A percentile compares a stretch with the other conserved stretches of the same genome.
phyloP scores from a whole-genome alignment of 2,797 vertebrate genomes.

The Orestias chungarensis region DNA sequence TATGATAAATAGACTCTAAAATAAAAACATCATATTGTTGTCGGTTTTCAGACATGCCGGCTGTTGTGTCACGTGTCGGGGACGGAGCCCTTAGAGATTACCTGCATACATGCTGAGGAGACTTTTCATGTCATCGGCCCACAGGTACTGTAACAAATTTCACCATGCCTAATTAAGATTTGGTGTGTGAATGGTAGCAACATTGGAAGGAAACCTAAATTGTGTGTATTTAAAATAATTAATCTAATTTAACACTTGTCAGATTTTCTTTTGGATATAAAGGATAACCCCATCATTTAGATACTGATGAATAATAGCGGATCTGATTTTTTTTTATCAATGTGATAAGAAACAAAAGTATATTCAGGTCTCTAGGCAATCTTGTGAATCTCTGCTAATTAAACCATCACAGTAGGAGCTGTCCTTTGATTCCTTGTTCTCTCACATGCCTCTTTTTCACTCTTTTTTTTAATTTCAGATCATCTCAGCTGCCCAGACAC shows the following conservation, averaged over 20 bases:
- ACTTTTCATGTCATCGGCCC: slow-evolving; percentile 97
- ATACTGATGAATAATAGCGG: not conserved
- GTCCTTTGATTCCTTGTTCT: not conserved
- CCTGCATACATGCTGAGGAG: slow-evolving; percentile 95
- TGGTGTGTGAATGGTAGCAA: not conserved
- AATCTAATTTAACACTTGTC: slow-evolving; percentile 11
- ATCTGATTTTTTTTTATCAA: too few species aligned
- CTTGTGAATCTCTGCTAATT: not conserved
- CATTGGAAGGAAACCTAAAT: not conserved
- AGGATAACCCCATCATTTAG: not conserved
- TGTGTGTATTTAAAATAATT: slow-evolving; percentile 19
- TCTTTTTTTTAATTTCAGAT: slow-evolving; percentile 87
- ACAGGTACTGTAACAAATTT: slow-evolving; percentile 81
- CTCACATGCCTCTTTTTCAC: not conserved
- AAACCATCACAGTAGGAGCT: not conserved
- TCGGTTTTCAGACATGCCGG: slow-evolving; percentile 84
- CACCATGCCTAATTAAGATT: not conserved
- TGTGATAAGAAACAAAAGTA: too few species aligned
- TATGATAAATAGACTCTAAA: not conserved
- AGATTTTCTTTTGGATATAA: not conserved
- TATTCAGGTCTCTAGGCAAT: not conserved
- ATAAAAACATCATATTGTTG: not conserved
- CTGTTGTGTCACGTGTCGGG: slow-evolving; percentile 93
- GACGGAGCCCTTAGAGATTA: slow-evolving; percentile 95
- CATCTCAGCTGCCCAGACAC: slow-evolving; percentile 94